Conservation (phyloP, 1,140 invertebrate genomes). For the Penaeus vannamei region DNA sequence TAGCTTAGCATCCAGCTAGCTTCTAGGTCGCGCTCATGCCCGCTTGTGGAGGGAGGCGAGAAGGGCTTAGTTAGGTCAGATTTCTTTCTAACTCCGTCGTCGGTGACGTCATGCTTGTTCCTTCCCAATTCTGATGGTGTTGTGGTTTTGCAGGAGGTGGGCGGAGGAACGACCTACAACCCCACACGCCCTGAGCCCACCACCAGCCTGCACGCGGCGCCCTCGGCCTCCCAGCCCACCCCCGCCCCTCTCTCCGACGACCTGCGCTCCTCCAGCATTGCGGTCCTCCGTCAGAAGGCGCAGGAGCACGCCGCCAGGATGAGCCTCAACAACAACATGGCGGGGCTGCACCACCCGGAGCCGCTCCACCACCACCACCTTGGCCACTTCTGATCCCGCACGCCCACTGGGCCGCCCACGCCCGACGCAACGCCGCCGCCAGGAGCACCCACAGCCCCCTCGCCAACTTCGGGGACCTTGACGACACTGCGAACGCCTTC, state of each 20-base stretch:
- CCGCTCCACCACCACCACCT: slow-evolving; percentile 55
- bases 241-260: slow-evolving; percentile 54
- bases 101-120: neutral
- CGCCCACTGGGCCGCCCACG: neutral
- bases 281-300: slow-evolving; percentile 91
- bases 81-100: neutral
- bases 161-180: slow-evolving; percentile 35
- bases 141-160: slow-evolving; percentile 56
- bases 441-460: no score
- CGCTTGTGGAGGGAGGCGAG: no score
- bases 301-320: slow-evolving; percentile 81
- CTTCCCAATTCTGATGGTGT: slow-evolving; percentile 35
- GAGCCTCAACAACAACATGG: slow-evolving; percentile 63
- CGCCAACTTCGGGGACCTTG: no score
- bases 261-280: slow-evolving; percentile 79
- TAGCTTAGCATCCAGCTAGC: no score
- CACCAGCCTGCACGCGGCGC: slow-evolving; percentile 32
- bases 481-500: no score
- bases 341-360: slow-evolving; percentile 48
- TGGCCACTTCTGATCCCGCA: slow-evolving; percentile 52
- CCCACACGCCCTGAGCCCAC: slow-evolving; percentile 7
- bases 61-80: no score
- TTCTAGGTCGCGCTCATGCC: no score
- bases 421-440: no score
- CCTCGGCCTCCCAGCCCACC: neutral